Percentiles rank a stretch among this genome's conserved stretches.
These are phyloP conservation scores for Gymnothorax reevesii DNA, from an alignment of 2,797 vertebrate genomes.

Conservation along the genomic window DNA sequence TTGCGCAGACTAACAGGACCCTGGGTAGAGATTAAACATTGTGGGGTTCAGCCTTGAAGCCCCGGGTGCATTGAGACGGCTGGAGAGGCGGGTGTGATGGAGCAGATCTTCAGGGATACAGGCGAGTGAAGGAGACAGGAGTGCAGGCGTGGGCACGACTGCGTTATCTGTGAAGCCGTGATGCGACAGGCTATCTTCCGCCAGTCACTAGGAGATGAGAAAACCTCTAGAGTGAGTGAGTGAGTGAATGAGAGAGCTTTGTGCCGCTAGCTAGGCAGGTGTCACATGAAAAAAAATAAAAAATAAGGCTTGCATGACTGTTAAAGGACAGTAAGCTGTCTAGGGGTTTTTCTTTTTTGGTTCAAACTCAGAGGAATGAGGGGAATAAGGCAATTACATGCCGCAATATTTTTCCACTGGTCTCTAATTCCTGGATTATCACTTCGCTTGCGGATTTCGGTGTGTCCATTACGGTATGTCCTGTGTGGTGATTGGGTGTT, in stretches of 20 bases:
- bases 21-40: conserved; percentile 47
- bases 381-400: not conserved
- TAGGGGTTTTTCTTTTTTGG: not conserved
- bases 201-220: not conserved
- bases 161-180: not conserved
- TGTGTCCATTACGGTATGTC: too few relatives aligned
- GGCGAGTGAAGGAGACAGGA: not conserved
- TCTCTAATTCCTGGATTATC: not conserved
- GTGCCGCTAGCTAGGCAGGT: not conserved
- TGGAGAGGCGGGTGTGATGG: not conserved
- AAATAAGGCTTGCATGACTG: not conserved
- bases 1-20: conserved; percentile 41
- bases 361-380: not conserved
- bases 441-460: too few relatives aligned
- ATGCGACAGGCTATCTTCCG: not conserved
- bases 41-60: conserved; percentile 35
- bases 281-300: not conserved
- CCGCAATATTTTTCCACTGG: not conserved
- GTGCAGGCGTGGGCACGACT: not conserved
- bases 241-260: not conserved
- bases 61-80: conserved; percentile 32
- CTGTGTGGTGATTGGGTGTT: too few relatives aligned
- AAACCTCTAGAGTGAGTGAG: not conserved
- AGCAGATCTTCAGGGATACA: not conserved
- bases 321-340: not conserved